Evolutionary conservation across 2,888 invertebrate species (phyloP).

Genomic region (Philonicus albiceps): DNA sequence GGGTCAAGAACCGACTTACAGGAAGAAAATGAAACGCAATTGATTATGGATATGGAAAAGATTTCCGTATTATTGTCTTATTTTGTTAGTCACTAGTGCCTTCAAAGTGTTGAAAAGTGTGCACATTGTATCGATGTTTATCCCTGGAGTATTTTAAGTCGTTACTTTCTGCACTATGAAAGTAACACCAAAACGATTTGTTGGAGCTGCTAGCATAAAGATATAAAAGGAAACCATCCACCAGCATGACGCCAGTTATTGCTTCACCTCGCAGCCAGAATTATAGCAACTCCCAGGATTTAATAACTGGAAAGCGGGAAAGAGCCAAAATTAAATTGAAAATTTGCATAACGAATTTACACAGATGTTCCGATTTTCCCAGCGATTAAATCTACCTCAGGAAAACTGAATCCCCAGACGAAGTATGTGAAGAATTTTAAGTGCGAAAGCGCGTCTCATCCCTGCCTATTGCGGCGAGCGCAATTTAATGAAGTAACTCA

Average conservation of each 20-base stretch:
- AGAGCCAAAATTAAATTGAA: constrained; percentile 2
- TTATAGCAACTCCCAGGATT: background rate
- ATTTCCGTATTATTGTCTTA: background rate
- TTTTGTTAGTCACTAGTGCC: background rate
- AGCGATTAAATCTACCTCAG: background rate
- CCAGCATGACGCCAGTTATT: background rate
- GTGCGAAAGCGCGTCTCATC: background rate
- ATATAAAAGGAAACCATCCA: background rate
- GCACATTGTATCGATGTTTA: background rate
- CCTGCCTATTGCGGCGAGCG: background rate
- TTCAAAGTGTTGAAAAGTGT: background rate
- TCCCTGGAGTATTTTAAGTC: background rate
- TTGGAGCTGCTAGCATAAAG: background rate
- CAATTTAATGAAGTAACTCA: background rate
- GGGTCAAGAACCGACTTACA: no score
- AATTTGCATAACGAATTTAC: constrained; percentile 20
- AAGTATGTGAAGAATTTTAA: background rate
- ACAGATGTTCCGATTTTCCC: constrained; percentile 3
- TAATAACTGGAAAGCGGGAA: background rate
- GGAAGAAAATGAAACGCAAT: no score
- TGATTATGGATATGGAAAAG: no score
- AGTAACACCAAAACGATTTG: background rate
- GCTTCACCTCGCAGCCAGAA: background rate
- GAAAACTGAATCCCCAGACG: background rate
- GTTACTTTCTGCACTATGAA: background rate